Percentiles rank a stretch among this genome's conserved stretches.
phyloP scores from a whole-genome alignment of 1,140 invertebrate genomes.

The Caligus rogercresseyi region DNA sequence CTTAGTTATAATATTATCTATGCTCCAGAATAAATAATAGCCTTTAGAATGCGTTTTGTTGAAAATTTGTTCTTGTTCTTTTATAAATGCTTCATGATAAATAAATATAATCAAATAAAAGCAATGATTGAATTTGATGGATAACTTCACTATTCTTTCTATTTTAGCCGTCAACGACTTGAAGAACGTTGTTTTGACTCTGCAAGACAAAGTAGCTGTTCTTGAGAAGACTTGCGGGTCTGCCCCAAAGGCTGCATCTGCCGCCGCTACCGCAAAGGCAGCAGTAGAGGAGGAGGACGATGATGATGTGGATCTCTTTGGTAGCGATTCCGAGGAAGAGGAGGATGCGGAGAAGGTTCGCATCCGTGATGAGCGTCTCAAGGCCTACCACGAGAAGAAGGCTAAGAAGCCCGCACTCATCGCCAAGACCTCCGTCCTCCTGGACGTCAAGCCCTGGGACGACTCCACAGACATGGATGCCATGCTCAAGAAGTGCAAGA shows the following conservation, averaged over 20 bases:
- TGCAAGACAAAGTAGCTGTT: background rate
- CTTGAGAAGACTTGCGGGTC: background rate
- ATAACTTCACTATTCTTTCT: background rate
- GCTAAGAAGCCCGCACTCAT: constrained; percentile 75
- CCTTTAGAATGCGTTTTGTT: too few species aligned
- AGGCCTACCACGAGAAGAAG: constrained; percentile 79
- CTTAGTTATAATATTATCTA: too few species aligned
- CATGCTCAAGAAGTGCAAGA: constrained; percentile 61
- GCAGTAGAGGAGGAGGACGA: constrained; percentile 41
- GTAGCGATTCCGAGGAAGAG: constrained; percentile 43
- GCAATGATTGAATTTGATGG: too few species aligned
- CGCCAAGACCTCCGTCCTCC: constrained; percentile 80
- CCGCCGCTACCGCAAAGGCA: constrained; percentile 23
- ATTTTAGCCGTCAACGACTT: constrained; percentile 3
- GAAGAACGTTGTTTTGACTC: constrained; percentile 3
- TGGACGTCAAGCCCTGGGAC: constrained; percentile 95
- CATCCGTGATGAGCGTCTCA: constrained; percentile 56
- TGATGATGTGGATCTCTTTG: constrained; percentile 67
- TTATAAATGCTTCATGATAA: too few species aligned
- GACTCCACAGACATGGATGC: constrained; percentile 86
- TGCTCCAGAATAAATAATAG: too few species aligned
- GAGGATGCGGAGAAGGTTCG: constrained; percentile 43
- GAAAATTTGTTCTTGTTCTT: too few species aligned
- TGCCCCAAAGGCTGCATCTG: background rate
- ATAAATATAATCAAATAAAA: too few species aligned